phyloP scores from a whole-genome alignment of 2,797 vertebrate species.

The Tragopan temminckii region DNA sequence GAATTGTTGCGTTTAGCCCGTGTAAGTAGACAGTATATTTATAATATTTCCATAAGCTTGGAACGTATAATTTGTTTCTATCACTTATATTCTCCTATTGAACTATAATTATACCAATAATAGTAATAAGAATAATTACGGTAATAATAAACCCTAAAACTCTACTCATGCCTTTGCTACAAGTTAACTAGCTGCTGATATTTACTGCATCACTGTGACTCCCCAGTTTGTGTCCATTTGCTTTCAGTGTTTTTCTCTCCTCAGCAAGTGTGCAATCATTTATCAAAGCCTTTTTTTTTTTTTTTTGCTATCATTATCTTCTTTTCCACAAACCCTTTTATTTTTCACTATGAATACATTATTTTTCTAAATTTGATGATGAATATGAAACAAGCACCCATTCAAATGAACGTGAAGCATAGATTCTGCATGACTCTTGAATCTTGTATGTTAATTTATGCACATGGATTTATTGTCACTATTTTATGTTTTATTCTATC shows the following conservation, averaged over 20 bases:
- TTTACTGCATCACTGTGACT: background rate
- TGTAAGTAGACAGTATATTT: slow-evolving; percentile 35
- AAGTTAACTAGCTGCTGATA: background rate
- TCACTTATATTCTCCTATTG: background rate
- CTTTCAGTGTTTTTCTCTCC: slow-evolving; percentile 12
- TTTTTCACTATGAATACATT: background rate
- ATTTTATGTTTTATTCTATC: background rate
- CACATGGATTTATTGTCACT: background rate
- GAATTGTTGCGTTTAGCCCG: slow-evolving; percentile 56
- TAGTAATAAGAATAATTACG: background rate
- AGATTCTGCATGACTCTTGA: background rate
- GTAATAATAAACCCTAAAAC: background rate
- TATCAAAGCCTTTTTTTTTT: background rate
- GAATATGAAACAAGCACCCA: background rate
- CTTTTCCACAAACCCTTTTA: background rate
- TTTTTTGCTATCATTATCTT: background rate
- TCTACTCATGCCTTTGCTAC: slow-evolving; percentile 11
- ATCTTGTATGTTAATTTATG: background rate
- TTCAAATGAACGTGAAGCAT: background rate
- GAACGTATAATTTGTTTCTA: slow-evolving; percentile 6
- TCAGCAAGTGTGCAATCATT: background rate
- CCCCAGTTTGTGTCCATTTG: background rate
- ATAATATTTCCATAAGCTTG: slow-evolving; percentile 41
- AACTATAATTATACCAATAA: background rate
- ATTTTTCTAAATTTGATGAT: background rate